Conservation (phyloP, 2,113 vertebrate genomes). For the Onychorhynchus coronatus region DNA sequence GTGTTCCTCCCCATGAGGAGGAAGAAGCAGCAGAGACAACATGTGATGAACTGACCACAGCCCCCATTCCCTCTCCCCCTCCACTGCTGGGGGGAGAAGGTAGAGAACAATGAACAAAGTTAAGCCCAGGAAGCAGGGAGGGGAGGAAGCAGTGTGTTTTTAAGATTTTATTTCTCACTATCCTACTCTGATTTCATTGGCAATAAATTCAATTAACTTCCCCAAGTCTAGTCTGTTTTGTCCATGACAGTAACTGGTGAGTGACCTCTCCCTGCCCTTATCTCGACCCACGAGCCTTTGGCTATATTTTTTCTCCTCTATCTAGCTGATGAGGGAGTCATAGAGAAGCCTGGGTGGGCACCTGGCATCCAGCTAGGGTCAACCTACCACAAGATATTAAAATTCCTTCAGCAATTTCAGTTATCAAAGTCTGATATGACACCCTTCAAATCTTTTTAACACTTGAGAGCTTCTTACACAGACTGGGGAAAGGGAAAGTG, state of each 20-base stretch:
- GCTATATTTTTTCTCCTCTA: not conserved
- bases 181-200: not conserved
- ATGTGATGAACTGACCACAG: not conserved
- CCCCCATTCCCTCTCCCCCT: not conserved
- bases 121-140: not conserved
- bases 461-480: not conserved
- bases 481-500: not conserved
- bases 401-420: not conserved
- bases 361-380: not conserved
- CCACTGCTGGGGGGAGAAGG: not conserved
- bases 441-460: not conserved
- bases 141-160: not conserved
- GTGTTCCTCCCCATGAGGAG: not conserved
- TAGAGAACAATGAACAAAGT: not conserved
- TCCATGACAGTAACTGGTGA: not conserved
- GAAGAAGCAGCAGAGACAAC: not conserved
- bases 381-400: not conserved
- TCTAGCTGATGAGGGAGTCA: not conserved
- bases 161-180: not conserved
- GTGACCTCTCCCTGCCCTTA: not conserved
- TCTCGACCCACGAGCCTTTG: accelerated
- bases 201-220: not conserved
- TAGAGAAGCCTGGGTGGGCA: not conserved
- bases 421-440: not conserved
- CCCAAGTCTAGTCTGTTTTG: not conserved